phyloP scores from a whole-genome alignment of 2,797 vertebrate species.

The Alosa sapidissima region DNA sequence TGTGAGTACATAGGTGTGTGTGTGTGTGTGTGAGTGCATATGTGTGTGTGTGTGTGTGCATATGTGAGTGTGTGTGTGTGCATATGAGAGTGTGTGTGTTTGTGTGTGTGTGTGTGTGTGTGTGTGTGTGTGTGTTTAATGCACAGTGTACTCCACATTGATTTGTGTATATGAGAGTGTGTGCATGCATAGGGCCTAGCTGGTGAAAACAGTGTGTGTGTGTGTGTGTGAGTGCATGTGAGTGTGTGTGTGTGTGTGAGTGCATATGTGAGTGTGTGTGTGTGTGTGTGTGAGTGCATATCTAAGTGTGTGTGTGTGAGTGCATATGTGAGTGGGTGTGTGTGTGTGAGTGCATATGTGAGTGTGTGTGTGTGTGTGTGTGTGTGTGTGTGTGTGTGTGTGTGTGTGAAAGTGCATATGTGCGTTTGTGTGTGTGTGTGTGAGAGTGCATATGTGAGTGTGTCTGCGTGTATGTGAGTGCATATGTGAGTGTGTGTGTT shows the following conservation, averaged over 20 bases:
- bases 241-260: background rate
- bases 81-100: background rate
- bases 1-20: too few species aligned
- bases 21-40: too few species aligned
- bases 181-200: background rate
- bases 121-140: background rate
- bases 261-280: background rate
- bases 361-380: background rate
- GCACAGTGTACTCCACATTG: too few species aligned
- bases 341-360: background rate
- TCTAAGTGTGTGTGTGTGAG: background rate
- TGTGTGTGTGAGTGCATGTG: background rate
- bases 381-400: background rate
- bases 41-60: too few species aligned
- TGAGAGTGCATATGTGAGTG: background rate
- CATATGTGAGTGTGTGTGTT: background rate
- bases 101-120: background rate
- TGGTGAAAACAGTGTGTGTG: background rate
- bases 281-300: background rate
- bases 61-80: background rate
- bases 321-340: background rate
- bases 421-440: background rate
- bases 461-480: background rate
- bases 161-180: background rate
- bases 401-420: background rate